These are phyloP conservation scores for Eupelmus urozonus DNA, from an alignment of 2,888 invertebrate species.

Conservation along the genomic window DNA sequence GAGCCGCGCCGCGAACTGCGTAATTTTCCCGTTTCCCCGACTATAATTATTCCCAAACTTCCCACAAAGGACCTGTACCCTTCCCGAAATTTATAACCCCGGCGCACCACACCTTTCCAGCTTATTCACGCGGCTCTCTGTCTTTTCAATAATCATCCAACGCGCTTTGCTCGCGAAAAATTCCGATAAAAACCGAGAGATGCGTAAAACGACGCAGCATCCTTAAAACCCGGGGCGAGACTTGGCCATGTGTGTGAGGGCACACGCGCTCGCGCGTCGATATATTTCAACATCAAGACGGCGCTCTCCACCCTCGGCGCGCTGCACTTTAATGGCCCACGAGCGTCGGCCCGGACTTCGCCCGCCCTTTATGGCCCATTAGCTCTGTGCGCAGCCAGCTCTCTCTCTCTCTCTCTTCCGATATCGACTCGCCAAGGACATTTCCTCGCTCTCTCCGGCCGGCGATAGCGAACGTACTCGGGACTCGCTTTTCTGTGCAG, in stretches of 20 bases:
- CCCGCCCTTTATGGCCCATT: conserved; percentile 57
- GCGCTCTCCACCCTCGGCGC: neutral
- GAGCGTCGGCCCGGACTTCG: no score
- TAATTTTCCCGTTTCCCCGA: no score
- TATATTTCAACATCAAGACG: conserved; percentile 40
- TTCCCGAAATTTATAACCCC: no score
- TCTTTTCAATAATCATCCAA: neutral
- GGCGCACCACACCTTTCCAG: no score
- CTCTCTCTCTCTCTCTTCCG: conserved; percentile 3
- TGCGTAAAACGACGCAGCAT: neutral
- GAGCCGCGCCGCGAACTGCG: no score
- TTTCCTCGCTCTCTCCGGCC: conserved; percentile 28
- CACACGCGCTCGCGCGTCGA: conserved; percentile 26
- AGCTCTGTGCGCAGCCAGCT: conserved; percentile 17
- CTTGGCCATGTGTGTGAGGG: neutral
- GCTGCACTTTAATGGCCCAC: conserved; percentile 49
- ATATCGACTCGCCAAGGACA: conserved; percentile 54
- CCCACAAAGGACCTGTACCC: no score
- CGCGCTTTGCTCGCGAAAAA: neutral
- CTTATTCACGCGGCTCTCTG: no score
- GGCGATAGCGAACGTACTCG: conserved; percentile 11
- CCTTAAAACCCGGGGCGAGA: neutral
- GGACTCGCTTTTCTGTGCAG: neutral
- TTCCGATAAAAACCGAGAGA: no score
- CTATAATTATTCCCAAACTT: no score